phyloP scores from a whole-genome alignment of 2,797 vertebrate genomes.

The Microcaecilia unicolor region DNA sequence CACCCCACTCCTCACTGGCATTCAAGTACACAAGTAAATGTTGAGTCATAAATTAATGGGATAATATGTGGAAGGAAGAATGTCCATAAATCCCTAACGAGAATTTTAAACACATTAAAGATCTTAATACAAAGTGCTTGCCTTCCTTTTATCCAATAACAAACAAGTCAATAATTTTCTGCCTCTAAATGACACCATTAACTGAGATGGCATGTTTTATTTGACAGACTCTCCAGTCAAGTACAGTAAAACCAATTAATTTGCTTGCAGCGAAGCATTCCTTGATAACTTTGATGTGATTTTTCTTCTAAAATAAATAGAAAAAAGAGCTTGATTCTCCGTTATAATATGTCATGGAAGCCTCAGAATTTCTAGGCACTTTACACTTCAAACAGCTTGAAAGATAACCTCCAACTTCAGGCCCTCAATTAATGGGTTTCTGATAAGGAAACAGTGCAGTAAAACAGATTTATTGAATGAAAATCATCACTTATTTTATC shows the following conservation, averaged over 20 bases:
- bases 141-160: constrained; percentile 64
- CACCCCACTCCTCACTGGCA: constrained; percentile 34
- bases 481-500: constrained; percentile 31
- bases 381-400: constrained; percentile 53
- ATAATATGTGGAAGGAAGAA: constrained; percentile 53
- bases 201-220: constrained; percentile 60
- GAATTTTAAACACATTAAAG: constrained; percentile 70
- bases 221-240: constrained; percentile 60
- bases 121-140: constrained; percentile 66
- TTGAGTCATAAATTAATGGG: constrained; percentile 67
- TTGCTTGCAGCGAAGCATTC: constrained; percentile 58
- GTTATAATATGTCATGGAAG: constrained; percentile 41
- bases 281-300: constrained; percentile 51
- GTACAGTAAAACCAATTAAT: constrained; percentile 67
- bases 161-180: constrained; percentile 68
- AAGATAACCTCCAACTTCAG: constrained; percentile 46
- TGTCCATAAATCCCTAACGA: constrained; percentile 68
- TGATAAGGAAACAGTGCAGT: constrained; percentile 44
- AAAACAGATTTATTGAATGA: constrained; percentile 44
- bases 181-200: constrained; percentile 64
- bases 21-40: constrained; percentile 60
- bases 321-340: constrained; percentile 47
- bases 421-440: constrained; percentile 43
- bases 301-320: constrained; percentile 51
- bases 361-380: constrained; percentile 43